Base-by-base conservation (phyloP, 2,113 vertebrate genomes). In the Corapipo altera region DNA sequence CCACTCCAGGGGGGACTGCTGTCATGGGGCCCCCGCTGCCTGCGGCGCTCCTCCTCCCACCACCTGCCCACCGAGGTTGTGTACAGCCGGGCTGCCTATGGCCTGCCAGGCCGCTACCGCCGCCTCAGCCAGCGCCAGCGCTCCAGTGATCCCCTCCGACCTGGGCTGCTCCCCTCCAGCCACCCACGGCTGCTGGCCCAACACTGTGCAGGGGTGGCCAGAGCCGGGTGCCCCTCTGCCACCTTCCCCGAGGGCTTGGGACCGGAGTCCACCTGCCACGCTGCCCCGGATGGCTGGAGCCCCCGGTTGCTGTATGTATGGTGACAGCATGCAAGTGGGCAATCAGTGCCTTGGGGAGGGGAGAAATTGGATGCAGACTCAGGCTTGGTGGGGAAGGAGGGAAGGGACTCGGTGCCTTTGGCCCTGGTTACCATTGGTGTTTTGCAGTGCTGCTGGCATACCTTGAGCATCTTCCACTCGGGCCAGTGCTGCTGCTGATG, bases 271-370 rank as follows among this genome's bases (percentile, higher is more conserved):
- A 2, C 52, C 49, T 10, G 11, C 89, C 78, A 2, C 8, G 87
- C 98, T 0, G 28, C 81, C 95, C 76, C 59, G 7, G 97, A 97
- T 6, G 83, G 98, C 80, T 99, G 98, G 98, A 99, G 97, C 62
- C 94, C 98, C 97, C 98, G 98, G 91, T 97, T 99, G 89, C 98
- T 96, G 99, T 99, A 99, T 98, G 99, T 99, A 98, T 95, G 93
- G 82, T 7, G 20, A 49, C 5, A 22, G 43, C 0, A 0, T 26
- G 37, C 11, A 3, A 55, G 48, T 15, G 0, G 33, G 57, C 3
- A 3, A 1, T 52, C 51, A 27, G 26, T 57, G 49, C 52, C 28
- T 6, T 4, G 4, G 85, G 88, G 27, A 37, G 26, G 81, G 41
- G 43, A 82, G 52, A 76, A 72, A 22, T 37, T 65, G 55, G 37